Base-by-base conservation (phyloP, 2,888 invertebrate genomes). In the Globia sparganii region DNA sequence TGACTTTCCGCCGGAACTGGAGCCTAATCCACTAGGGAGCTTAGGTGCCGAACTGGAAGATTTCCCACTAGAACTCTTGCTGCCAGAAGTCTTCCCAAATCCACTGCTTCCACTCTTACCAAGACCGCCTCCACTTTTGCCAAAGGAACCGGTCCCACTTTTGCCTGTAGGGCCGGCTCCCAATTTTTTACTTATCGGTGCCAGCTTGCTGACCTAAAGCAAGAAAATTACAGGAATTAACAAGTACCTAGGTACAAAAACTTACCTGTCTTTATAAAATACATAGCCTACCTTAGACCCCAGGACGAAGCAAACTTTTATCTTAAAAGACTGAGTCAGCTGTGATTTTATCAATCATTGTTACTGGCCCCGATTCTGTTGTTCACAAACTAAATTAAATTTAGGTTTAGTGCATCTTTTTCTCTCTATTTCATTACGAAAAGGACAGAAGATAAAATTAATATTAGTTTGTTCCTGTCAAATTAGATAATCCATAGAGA, bases 111-210 rank as follows among this genome's bases (percentile, higher is more conserved):
- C 65, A 53, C 65, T 83, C 13, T 87, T 88, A 3, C 87, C 89
- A 2, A 81, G 53, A 62, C 76, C 46, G 3, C 78, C 46, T 40
- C 76, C 85, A 73, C 77, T 81, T 78, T 90, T 91, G 11, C 88
- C 87, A 8, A 85, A 59, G 11, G 88, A 69, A 64, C 93, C 91
- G 85, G 90, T 87, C 78, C 94, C 94, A 88, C 91, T 91, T 83
- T 94, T 95, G 8, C 86, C 88, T 53, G 90, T 86, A 88, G 93
- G 88, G 88, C 93, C 92, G 83, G 91, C 80, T 58, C 90, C 87
- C 25, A 90, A 58, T 78, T 94, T 94, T 83, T 94, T 95, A 70
- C 72, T 92, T 72, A 92, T 92, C 1, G 94, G 93, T 73, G 95
- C 94, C 95, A 95, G 91, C 75, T 82, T 91, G 88, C n/a, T 53